Percentiles rank a stretch among this genome's conserved stretches.
Evolutionary conservation across 37 sponge, comb jelly and placozoan genomes (phyloP).

Genomic region (Agelas oroides): DNA sequence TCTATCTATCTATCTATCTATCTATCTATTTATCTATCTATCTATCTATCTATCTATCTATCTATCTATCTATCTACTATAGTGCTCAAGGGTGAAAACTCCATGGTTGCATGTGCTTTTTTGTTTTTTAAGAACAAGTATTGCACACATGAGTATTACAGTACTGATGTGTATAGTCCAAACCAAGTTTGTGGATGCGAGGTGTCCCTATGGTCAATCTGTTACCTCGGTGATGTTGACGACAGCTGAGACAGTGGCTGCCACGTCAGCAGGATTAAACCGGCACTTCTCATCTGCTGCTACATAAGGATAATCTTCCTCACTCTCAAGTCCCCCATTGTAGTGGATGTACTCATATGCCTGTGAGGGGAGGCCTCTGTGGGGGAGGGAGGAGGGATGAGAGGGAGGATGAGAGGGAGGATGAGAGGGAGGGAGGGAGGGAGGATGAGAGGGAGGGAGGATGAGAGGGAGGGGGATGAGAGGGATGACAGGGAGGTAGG

Average conservation of each 20-base stretch:
- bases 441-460: not conserved
- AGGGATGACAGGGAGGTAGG: not conserved
- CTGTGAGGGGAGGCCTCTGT: conserved; percentile 82
- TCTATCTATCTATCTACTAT: too few relatives aligned
- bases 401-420: not conserved
- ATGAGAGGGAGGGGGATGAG: not conserved
- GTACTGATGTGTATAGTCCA: too few relatives aligned
- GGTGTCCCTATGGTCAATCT: too few relatives aligned
- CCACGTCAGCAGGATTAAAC: conserved; percentile 52
- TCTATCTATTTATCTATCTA: too few relatives aligned
- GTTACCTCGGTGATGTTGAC: conserved; percentile 70
- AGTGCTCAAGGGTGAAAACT: too few relatives aligned
- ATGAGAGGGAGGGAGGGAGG: not conserved
- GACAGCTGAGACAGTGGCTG: conserved; percentile 65
- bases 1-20: too few relatives aligned
- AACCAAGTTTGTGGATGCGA: too few relatives aligned
- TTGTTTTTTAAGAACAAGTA: too few relatives aligned
- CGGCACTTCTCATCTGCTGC: conserved; percentile 62
- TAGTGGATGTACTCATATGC: conserved; percentile 84
- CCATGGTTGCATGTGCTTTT: too few relatives aligned
- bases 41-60: too few relatives aligned
- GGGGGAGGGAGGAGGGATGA: not conserved
- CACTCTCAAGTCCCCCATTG: conserved; percentile 70
- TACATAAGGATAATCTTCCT: conserved; percentile 60
- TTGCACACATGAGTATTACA: too few relatives aligned